Percentiles rank a stretch among this genome's conserved stretches.
These are phyloP conservation scores for Lathronympha strigana DNA, from an alignment of 2,888 invertebrate genomes.

Conservation along the genomic window DNA sequence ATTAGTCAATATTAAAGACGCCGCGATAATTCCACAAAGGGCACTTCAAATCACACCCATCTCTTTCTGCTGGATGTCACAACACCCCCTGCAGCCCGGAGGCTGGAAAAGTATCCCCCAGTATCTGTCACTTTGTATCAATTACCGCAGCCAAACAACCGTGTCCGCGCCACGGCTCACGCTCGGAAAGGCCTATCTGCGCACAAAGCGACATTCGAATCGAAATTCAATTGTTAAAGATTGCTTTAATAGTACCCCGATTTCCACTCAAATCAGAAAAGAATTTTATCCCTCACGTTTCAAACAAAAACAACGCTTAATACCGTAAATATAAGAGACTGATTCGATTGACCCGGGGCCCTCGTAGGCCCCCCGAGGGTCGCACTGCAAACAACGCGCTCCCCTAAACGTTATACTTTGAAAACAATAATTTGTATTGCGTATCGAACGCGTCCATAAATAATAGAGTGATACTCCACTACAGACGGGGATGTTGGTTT, in stretches of 20 bases:
- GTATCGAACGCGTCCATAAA: slow-evolving; percentile 84
- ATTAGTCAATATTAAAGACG: slow-evolving; percentile 84
- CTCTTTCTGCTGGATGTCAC: slow-evolving; percentile 81
- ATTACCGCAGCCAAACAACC: slow-evolving; percentile 84
- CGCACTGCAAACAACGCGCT: slow-evolving; percentile 79
- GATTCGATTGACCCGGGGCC: slow-evolving; percentile 55
- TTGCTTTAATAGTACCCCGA: slow-evolving; percentile 76
- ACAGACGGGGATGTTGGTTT: slow-evolving; percentile 57
- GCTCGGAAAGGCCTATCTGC: slow-evolving; percentile 74
- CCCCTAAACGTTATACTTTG: slow-evolving; percentile 85
- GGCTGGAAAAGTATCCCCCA: slow-evolving; percentile 77
- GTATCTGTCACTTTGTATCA: slow-evolving; percentile 83
- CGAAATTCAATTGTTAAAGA: slow-evolving; percentile 83
- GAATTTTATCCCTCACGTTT: slow-evolving; percentile 58
- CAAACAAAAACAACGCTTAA: slow-evolving; percentile 64
- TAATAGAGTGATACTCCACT: slow-evolving; percentile 82
- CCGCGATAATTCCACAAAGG: slow-evolving; percentile 83
- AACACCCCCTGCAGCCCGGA: slow-evolving; percentile 75
- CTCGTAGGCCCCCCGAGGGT: slow-evolving; percentile 71
- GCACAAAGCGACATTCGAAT: slow-evolving; percentile 67
- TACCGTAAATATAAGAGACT: slow-evolving; percentile 60
- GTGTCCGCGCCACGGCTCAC: slow-evolving; percentile 53
- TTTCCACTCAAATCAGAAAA: slow-evolving; percentile 63
- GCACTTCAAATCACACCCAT: slow-evolving; percentile 84
- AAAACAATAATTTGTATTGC: slow-evolving; percentile 85